A percentile compares a stretch with the other conserved stretches of the same genome.
Evolutionary conservation across 2,797 vertebrate species (phyloP).

Genomic region (Xerus rutilus): DNA sequence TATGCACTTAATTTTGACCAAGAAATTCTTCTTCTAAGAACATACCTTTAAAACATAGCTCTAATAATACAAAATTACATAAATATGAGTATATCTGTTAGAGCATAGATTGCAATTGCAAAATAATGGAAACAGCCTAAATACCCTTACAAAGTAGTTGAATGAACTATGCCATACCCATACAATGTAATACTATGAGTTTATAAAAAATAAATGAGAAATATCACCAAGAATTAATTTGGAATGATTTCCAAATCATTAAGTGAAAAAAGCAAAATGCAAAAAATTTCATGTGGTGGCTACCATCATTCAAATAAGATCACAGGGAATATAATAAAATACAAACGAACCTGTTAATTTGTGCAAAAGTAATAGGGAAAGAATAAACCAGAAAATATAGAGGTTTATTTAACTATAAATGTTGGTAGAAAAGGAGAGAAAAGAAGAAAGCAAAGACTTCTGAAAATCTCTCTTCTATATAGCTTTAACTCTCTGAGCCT

Average conservation of each 20-base stretch:
- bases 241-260: background rate
- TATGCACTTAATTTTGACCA: background rate
- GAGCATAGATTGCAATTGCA: background rate
- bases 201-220: background rate
- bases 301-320: background rate
- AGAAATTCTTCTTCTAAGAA: slow-evolving; percentile 19
- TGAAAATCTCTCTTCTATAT: background rate
- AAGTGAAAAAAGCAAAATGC: background rate
- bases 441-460: background rate
- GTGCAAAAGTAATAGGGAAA: background rate
- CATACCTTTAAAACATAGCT: slow-evolving; percentile 6
- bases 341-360: background rate
- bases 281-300: background rate
- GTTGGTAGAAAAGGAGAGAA: background rate
- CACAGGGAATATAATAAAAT: background rate
- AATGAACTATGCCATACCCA: background rate
- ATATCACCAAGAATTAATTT: background rate
- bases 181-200: background rate
- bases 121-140: slow-evolving; percentile 11
- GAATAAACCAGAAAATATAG: background rate
- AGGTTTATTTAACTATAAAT: background rate
- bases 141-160: background rate
- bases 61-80: slow-evolving; percentile 2
- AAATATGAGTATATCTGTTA: background rate
- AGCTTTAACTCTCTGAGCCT: background rate